These are phyloP conservation scores for Heliconius aoede DNA, from an alignment of 2,888 invertebrate genomes.

Conservation along the genomic window DNA sequence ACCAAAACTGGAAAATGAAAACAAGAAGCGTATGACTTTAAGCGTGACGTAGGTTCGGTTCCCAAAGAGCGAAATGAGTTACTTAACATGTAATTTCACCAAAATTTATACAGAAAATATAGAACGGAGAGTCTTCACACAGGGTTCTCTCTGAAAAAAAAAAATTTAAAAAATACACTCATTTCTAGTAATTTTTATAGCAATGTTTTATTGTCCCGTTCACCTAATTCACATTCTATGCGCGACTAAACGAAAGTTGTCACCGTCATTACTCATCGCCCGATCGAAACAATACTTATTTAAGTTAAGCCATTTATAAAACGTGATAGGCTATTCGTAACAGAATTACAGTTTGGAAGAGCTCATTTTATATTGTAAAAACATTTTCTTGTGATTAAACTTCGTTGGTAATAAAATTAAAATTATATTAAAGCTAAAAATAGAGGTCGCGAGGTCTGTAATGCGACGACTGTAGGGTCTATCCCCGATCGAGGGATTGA, in stretches of 20 bases:
- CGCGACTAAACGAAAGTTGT: conserved; percentile 37
- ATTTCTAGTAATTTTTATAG: neutral
- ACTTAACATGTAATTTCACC: too few relatives aligned
- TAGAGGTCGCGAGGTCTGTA: too few relatives aligned
- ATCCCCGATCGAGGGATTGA: too few relatives aligned
- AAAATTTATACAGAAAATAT: neutral
- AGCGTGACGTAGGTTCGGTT: too few relatives aligned
- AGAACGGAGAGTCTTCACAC: too few relatives aligned
- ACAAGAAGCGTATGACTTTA: too few relatives aligned
- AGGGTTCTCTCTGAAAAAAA: too few relatives aligned
- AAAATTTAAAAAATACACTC: neutral
- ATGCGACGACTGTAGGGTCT: too few relatives aligned
- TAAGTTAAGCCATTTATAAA: conserved; percentile 16
- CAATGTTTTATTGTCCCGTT: conserved; percentile 1
- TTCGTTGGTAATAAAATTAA: too few relatives aligned
- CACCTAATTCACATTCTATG: conserved; percentile 28
- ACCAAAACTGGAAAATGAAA: too few relatives aligned
- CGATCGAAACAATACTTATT: conserved; percentile 29
- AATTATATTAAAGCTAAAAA: too few relatives aligned
- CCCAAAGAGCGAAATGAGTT: too few relatives aligned
- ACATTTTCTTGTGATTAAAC: neutral
- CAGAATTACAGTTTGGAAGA: conserved; percentile 1
- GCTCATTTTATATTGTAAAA: neutral
- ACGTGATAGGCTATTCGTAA: neutral
- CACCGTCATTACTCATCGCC: conserved; percentile 30